Percentiles rank a stretch among this genome's conserved stretches.
Conservation (phyloP, 2,113 vertebrate species). For the Gymnorhina tibicen region DNA sequence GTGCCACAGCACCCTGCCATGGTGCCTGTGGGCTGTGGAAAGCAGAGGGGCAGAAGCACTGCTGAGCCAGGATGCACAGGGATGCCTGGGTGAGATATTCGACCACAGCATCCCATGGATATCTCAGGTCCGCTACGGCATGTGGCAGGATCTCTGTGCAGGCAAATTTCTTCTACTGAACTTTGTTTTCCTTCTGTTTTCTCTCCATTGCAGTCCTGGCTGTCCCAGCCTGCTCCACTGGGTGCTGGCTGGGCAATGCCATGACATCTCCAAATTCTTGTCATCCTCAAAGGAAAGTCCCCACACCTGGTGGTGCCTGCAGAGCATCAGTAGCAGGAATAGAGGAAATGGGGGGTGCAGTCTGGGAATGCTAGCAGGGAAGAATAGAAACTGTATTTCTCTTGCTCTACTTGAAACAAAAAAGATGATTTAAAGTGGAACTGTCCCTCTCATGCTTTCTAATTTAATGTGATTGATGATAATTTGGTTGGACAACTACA, state of each 20-base stretch:
- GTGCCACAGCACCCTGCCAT: neutral
- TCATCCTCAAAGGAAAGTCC: neutral
- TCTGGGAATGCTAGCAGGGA: neutral
- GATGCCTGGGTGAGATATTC: neutral
- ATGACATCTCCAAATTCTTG: neutral
- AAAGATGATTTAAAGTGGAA: neutral
- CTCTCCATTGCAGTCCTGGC: neutral
- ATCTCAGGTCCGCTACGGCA: neutral
- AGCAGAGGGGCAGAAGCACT: neutral
- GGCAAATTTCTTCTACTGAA: neutral
- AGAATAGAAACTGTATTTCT: neutral
- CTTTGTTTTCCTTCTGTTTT: neutral
- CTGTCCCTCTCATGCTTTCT: neutral
- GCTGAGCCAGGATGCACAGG: neutral
- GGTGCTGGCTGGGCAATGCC: neutral
- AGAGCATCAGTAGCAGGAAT: neutral
- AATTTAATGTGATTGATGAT: neutral
- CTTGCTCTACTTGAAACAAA: neutral
- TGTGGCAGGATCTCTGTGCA: fast-evolving
- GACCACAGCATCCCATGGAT: neutral
- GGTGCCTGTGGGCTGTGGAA: neutral
- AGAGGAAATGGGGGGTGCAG: neutral
- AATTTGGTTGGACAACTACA: constrained; percentile 2
- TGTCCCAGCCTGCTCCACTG: neutral
- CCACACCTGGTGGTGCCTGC: neutral